These are phyloP conservation scores for Mythimna loreyi DNA, from an alignment of 2,888 invertebrate species.

Conservation along the genomic window DNA sequence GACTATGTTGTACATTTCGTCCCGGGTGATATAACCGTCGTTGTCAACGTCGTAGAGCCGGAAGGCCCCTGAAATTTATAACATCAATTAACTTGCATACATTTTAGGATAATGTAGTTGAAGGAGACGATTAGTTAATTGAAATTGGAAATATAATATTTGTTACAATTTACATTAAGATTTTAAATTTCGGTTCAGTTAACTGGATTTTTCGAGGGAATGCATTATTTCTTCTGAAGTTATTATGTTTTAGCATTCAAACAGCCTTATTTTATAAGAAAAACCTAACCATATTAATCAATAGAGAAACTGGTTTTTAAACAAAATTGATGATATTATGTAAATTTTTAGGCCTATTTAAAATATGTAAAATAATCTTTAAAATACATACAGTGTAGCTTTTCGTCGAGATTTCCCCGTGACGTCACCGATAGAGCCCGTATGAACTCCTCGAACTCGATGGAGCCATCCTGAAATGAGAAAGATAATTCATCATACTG, in stretches of 20 bases:
- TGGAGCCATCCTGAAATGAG: slow-evolving; percentile 97
- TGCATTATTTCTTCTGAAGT: neutral
- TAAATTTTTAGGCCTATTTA: neutral
- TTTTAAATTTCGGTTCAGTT: neutral
- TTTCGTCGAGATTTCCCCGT: slow-evolving; percentile 99
- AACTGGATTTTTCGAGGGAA: neutral
- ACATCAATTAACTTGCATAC: slow-evolving; percentile 52
- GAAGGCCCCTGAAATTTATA: slow-evolving; percentile 95
- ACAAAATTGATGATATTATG: neutral
- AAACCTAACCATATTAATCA: neutral
- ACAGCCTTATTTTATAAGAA: neutral
- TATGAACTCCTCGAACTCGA: slow-evolving; percentile 99
- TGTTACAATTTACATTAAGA: neutral
- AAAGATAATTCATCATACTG: slow-evolving; percentile 19
- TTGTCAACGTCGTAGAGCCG: slow-evolving; percentile 98
- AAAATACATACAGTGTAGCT: slow-evolving; percentile 97
- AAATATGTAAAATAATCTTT: neutral
- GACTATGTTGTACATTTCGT: slow-evolving; percentile 99
- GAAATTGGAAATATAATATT: slow-evolving; percentile 17
- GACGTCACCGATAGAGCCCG: slow-evolving; percentile 99
- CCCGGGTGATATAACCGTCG: slow-evolving; percentile 98
- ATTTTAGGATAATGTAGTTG: slow-evolving; percentile 8
- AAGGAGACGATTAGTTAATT: slow-evolving; percentile 23
- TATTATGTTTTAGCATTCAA: neutral
- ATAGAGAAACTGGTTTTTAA: neutral